Evolutionary conservation across 2,797 vertebrate species (phyloP).

Genomic region (Phataginus tricuspis): DNA sequence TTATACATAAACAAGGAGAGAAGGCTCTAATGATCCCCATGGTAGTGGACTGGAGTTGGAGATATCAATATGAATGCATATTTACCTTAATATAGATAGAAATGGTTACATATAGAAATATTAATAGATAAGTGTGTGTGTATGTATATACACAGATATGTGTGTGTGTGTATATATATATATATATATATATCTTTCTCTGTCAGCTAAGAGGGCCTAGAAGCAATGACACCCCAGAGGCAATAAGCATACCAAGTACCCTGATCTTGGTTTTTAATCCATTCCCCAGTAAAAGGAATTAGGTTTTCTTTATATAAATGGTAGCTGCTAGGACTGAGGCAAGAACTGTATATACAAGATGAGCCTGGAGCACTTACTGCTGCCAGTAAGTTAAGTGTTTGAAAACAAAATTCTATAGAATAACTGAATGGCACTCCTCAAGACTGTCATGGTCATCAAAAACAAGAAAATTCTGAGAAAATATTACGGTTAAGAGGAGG

Average conservation of each 20-base stretch:
- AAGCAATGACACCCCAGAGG: not conserved
- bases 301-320: not conserved
- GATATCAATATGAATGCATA: not conserved
- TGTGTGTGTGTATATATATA: too few species aligned
- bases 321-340: not conserved
- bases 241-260: not conserved
- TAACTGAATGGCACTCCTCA: not conserved
- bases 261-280: not conserved
- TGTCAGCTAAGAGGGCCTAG: not conserved
- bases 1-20: not conserved
- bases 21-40: not conserved
- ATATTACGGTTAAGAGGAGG: not conserved
- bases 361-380: not conserved
- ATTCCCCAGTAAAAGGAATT: not conserved
- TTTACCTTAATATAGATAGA: not conserved
- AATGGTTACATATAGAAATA: not conserved
- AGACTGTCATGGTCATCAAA: not conserved
- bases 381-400: not conserved
- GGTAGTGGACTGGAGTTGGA: not conserved
- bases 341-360: not conserved
- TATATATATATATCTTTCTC: not conserved
- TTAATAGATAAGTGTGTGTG: not conserved
- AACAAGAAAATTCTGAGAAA: conserved; percentile 7
- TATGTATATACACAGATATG: too few species aligned
- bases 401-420: not conserved